phyloP scores from a whole-genome alignment of 2,113 vertebrate genomes.

The Murina feae region DNA sequence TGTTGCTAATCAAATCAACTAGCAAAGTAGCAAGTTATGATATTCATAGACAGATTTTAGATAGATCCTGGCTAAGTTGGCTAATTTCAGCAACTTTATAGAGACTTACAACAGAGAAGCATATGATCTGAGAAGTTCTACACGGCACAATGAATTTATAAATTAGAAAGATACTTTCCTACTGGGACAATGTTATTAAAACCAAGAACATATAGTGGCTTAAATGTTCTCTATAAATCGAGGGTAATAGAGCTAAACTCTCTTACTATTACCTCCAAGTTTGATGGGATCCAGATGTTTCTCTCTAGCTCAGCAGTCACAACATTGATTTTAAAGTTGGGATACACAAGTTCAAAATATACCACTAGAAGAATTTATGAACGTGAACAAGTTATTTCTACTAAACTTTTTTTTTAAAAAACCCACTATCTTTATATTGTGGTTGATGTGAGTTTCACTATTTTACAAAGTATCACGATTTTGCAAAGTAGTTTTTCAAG shows the following conservation, averaged over 20 bases:
- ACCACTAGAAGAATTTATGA: not conserved
- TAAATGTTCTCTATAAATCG: not conserved
- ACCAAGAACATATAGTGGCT: not conserved
- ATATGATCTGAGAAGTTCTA: not conserved
- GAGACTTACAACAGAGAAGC: not conserved
- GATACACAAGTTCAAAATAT: not conserved
- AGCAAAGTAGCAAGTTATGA: not conserved
- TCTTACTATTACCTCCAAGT: not conserved
- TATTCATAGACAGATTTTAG: constrained; percentile 18
- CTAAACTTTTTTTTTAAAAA: not conserved
- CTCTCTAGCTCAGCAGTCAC: not conserved
- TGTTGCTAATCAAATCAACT: constrained; percentile 13
- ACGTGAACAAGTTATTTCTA: not conserved
- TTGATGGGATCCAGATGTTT: not conserved
- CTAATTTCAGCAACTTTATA: not conserved
- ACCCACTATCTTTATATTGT: not conserved
- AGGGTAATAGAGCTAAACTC: not conserved
- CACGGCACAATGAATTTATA: not conserved
- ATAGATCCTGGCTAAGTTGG: not conserved
- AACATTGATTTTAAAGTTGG: not conserved
- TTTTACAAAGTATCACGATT: not conserved
- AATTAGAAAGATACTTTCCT: not conserved
- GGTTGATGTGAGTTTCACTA: not conserved
- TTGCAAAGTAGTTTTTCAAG: not conserved
- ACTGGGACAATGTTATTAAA: not conserved